Percentiles rank a stretch among this genome's conserved stretches.
Evolutionary conservation across 2,797 vertebrate species (phyloP).

Genomic region (Phylloscopus collybita): DNA sequence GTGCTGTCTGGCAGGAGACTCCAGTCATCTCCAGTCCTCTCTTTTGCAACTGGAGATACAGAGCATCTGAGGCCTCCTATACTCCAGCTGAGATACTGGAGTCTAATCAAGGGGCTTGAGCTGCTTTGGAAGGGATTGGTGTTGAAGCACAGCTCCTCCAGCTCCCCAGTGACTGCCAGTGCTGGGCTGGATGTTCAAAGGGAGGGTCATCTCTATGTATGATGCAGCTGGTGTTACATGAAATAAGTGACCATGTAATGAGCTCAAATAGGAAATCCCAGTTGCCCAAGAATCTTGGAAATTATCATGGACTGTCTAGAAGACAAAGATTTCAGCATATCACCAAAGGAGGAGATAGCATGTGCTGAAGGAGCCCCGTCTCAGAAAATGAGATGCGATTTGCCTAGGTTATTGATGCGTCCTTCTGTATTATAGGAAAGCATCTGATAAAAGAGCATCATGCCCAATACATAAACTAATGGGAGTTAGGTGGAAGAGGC

Average conservation of each 20-base stretch:
- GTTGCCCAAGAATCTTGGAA: background rate
- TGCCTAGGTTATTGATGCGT: background rate
- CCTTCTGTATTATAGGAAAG: background rate
- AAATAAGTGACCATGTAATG: background rate
- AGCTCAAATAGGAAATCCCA: background rate
- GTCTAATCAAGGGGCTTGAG: background rate
- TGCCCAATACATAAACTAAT: background rate
- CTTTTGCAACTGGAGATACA: background rate
- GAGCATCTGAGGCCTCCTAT: background rate
- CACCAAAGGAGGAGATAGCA: background rate
- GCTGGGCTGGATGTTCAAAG: background rate
- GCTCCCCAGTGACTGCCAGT: background rate
- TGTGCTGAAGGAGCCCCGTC: accelerated
- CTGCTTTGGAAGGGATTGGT: background rate
- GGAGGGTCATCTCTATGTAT: background rate
- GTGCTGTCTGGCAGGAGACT: background rate
- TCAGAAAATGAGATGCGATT: background rate
- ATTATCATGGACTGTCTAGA: background rate
- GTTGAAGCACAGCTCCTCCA: background rate
- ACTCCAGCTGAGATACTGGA: background rate
- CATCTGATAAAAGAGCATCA: background rate
- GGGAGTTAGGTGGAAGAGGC: background rate
- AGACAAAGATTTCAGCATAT: background rate
- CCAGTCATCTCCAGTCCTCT: background rate
- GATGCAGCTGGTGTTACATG: background rate